Percentiles rank a stretch among this genome's conserved stretches.
These are phyloP conservation scores for Ips nitidus DNA, from an alignment of 1,140 invertebrate genomes.

Conservation along the genomic window DNA sequence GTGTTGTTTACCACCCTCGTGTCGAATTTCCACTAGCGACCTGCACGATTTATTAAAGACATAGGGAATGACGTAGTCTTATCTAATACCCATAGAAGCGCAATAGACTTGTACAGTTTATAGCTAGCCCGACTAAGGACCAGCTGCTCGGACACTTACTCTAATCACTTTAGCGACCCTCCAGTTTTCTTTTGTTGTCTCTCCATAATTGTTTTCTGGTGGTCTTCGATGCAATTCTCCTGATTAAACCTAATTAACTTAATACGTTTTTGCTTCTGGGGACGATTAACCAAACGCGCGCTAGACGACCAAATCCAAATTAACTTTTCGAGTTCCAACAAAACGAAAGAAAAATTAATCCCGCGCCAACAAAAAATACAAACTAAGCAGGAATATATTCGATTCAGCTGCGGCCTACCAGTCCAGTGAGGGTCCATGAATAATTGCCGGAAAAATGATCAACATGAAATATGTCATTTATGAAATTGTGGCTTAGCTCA, in stretches of 20 bases:
- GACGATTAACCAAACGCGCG: conserved; percentile 21
- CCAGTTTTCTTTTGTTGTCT: conserved; percentile 23
- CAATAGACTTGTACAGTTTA: conserved; percentile 40
- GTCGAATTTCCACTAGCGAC: too few species aligned
- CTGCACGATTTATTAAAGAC: too few species aligned
- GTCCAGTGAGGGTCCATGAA: conserved; percentile 32
- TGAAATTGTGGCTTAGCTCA: conserved; percentile 40
- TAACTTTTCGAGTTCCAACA: too few species aligned
- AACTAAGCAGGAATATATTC: conserved; percentile 5
- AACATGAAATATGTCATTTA: conserved; percentile 41
- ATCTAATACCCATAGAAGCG: too few species aligned
- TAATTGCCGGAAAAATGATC: conserved; percentile 35
- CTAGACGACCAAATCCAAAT: background rate
- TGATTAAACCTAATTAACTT: conserved; percentile 35
- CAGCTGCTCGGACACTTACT: conserved; percentile 33
- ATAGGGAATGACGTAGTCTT: too few species aligned
- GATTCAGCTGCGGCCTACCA: conserved; percentile 25
- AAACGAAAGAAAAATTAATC: conserved; percentile 22
- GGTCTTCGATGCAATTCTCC: conserved; percentile 35
- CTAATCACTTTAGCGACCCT: conserved; percentile 29
- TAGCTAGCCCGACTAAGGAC: background rate
- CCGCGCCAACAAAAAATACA: background rate
- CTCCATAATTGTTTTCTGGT: conserved; percentile 37
- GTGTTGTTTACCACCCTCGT: too few species aligned
- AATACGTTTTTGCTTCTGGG: conserved; percentile 32